A percentile compares a stretch with the other conserved stretches of the same genome.
Conservation (phyloP, 2,113 vertebrate species). For the Dissostichus mawsoni region DNA sequence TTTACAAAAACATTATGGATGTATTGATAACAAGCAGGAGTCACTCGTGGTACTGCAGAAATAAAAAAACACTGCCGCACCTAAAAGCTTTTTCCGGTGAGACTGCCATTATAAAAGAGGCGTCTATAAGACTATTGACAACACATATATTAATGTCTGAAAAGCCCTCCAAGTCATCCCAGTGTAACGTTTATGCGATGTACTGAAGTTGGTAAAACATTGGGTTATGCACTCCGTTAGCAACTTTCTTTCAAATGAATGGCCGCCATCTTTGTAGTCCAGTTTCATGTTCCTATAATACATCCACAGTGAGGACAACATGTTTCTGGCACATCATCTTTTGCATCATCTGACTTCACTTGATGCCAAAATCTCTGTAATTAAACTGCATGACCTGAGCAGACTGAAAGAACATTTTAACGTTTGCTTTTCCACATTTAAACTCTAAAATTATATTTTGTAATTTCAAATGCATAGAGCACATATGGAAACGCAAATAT, state of each 20-base stretch:
- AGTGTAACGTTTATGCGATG: neutral
- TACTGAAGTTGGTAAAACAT: too few species aligned
- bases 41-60: neutral
- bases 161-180: neutral
- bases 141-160: neutral
- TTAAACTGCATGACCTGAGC: slow-evolving; percentile 12
- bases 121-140: neutral
- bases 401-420: slow-evolving; percentile 9
- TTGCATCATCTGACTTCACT: neutral
- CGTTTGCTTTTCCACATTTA: slow-evolving; percentile 13
- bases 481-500: slow-evolving; percentile 6
- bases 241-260: neutral
- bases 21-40: slow-evolving; percentile 1
- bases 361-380: neutral
- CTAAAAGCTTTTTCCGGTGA: neutral
- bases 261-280: neutral
- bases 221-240: neutral
- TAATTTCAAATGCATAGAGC: neutral
- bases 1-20: slow-evolving; percentile 28
- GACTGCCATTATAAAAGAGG: neutral
- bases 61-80: too few species aligned
- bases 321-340: neutral
- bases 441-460: slow-evolving; percentile 13
- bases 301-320: neutral
- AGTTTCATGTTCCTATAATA: neutral